Evolutionary conservation across 23 tunicate species (phyloP).

Genomic region (Corella eumyota): DNA sequence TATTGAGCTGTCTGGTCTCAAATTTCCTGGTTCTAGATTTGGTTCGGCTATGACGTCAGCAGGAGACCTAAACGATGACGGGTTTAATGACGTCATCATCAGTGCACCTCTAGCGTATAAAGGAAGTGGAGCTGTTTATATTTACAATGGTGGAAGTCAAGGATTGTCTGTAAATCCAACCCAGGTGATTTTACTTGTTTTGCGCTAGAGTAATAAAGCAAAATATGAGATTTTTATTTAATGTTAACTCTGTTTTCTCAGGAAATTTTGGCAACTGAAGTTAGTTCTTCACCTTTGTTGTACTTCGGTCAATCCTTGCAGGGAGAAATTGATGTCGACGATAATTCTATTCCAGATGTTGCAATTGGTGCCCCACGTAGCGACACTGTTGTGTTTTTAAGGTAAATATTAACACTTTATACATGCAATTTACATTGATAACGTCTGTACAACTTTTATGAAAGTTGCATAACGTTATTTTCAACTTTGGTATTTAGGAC

Average conservation of each 20-base stretch:
- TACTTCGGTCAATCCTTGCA: conserved; percentile 18
- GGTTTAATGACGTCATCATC: conserved; percentile 46
- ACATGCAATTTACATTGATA: too few species aligned
- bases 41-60: conserved; percentile 58
- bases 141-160: conserved; percentile 39
- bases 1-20: conserved; percentile 5
- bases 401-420: too few species aligned
- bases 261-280: conserved; percentile 11
- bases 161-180: too few species aligned
- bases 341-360: conserved; percentile 12
- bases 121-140: conserved; percentile 43
- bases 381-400: conserved; percentile 5
- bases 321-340: conserved; percentile 15
- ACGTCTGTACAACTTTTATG: too few species aligned
- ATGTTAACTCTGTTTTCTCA: too few species aligned
- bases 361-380: conserved; percentile 16
- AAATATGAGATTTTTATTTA: too few species aligned
- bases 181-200: too few species aligned
- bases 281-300: neutral
- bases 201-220: too few species aligned
- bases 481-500: conserved; percentile 29
- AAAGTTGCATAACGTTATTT: too few species aligned
- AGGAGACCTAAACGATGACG: conserved; percentile 51
- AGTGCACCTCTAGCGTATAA: conserved; percentile 46
- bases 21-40: conserved; percentile 29